Percentiles rank a stretch among this genome's conserved stretches.
Conservation (phyloP, 1,140 invertebrate species). For the Trialeurodes vaporariorum region DNA sequence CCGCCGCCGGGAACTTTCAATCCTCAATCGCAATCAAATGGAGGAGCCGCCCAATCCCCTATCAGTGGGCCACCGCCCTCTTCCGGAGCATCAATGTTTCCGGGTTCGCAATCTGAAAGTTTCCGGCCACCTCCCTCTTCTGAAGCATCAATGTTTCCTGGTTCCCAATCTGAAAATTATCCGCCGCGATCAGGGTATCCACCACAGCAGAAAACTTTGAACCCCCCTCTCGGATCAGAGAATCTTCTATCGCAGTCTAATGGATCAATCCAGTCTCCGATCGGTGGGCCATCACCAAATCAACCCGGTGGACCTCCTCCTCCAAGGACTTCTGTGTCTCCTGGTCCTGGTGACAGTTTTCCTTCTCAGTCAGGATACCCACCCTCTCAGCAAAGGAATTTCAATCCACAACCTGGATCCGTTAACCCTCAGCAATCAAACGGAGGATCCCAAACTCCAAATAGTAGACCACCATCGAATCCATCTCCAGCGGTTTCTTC, state of each 20-base stretch:
- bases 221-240: not conserved
- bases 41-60: slow-evolving; percentile 2
- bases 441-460: slow-evolving; percentile 13
- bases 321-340: no score
- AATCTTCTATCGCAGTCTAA: not conserved
- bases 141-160: no score
- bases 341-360: slow-evolving; percentile 8
- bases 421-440: slow-evolving; percentile 9
- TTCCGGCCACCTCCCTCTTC: no score
- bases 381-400: slow-evolving; percentile 17
- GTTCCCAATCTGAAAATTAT: no score
- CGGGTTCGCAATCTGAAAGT: slow-evolving; percentile 14
- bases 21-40: slow-evolving; percentile 20
- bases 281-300: not conserved
- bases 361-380: slow-evolving; percentile 13
- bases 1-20: not conserved
- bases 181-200: no score
- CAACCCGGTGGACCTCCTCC: no score
- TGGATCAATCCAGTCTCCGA: not conserved
- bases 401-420: slow-evolving; percentile 4
- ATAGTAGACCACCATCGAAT: slow-evolving; percentile 30
- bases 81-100: slow-evolving; percentile 2
- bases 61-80: no score
- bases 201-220: not conserved
- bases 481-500: slow-evolving; percentile 25